These are phyloP conservation scores for Maniola jurtina DNA, from an alignment of 1,140 invertebrate species.

Conservation along the genomic window DNA sequence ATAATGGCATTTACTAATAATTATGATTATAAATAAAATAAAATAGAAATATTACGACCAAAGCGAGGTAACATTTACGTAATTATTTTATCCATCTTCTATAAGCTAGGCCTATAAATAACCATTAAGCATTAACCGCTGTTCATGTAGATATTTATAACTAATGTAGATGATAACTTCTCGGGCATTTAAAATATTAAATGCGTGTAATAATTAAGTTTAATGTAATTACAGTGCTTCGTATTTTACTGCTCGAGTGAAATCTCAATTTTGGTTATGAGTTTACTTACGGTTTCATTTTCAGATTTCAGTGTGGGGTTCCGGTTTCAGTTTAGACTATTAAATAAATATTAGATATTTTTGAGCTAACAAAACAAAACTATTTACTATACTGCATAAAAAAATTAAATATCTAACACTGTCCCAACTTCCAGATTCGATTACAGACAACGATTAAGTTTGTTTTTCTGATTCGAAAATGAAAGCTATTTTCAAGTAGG, in stretches of 20 bases:
- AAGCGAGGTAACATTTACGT: neutral
- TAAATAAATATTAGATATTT: too few relatives aligned
- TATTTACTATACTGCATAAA: too few relatives aligned
- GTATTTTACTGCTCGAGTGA: neutral
- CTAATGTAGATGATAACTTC: neutral
- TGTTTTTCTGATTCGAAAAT: too few relatives aligned
- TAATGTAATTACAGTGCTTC: neutral
- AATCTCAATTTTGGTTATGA: neutral
- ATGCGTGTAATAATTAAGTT: neutral
- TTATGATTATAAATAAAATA: neutral
- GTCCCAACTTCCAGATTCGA: too few relatives aligned
- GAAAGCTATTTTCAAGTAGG: too few relatives aligned
- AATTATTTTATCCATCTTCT: constrained; percentile 2
- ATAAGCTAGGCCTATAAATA: neutral
- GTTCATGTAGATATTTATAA: constrained; percentile 1
- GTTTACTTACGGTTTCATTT: too few relatives aligned
- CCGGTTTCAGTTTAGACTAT: too few relatives aligned
- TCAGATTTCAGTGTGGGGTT: too few relatives aligned
- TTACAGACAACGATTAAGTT: too few relatives aligned
- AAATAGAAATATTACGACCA: neutral
- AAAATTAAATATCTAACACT: too few relatives aligned
- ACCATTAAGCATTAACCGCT: constrained; percentile 3
- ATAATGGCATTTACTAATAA: too few relatives aligned
- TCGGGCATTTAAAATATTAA: neutral
- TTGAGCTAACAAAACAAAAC: too few relatives aligned